phyloP scores from a whole-genome alignment of 2,113 vertebrate genomes.

The Alligator sinensis region DNA sequence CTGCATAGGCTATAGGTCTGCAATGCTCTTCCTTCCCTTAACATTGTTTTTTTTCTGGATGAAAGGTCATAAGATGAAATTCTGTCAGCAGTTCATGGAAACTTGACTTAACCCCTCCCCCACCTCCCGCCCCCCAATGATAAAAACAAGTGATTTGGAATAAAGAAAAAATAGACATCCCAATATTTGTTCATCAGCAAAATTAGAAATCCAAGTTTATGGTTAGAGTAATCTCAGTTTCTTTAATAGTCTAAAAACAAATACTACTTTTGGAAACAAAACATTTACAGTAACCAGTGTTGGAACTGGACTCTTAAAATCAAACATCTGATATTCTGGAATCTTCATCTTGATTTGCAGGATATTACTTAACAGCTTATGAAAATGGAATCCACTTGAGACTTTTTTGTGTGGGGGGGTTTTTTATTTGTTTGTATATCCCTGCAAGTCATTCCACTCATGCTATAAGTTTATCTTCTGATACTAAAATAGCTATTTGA shows the following conservation, averaged over 20 bases:
- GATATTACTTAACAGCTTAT: not conserved
- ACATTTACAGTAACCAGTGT: not conserved
- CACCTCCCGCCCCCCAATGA: not conserved
- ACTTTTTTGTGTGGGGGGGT: too few relatives aligned
- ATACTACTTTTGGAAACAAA: accelerated
- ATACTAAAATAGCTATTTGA: conserved; percentile 8
- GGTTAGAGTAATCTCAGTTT: not conserved
- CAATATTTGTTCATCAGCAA: not conserved
- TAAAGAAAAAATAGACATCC: too few relatives aligned
- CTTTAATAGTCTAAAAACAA: not conserved
- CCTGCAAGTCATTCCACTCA: not conserved
- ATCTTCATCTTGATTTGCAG: not conserved
- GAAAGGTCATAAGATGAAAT: not conserved
- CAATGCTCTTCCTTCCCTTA: not conserved
- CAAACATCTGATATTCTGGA: not conserved
- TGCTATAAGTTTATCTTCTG: not conserved
- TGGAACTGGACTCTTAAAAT: not conserved
- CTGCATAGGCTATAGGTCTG: not conserved
- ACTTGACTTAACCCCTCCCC: too few relatives aligned
- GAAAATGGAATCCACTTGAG: not conserved
- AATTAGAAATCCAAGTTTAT: not conserved
- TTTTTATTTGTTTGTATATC: not conserved
- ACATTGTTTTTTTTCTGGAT: not conserved
- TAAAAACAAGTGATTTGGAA: not conserved
- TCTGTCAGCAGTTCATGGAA: not conserved